Base-by-base conservation (phyloP, 2,797 vertebrate genomes). In the Dicrostonyx torquatus region DNA sequence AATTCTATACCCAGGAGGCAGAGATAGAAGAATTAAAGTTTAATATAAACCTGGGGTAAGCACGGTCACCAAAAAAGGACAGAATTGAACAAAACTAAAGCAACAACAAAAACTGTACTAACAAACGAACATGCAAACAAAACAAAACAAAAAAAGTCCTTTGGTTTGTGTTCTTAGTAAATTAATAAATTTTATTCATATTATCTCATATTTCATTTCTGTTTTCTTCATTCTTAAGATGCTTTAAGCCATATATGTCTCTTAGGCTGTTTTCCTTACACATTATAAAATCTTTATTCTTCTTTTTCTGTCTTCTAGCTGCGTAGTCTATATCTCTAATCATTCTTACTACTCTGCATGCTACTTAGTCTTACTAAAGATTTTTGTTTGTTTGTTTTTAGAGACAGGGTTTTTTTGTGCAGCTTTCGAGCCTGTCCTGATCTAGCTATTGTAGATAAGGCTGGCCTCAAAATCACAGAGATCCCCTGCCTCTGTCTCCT, bases 141-240 rank as follows among this genome's bases (percentile, higher is more conserved):
- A 62, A 29, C 1, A 55, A 17, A 5, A 48, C 45, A 58, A 58
- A 58, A 58, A 58, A 60, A 62, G 43, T 29, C 50, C 24, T 43
- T 24, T 11, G 77, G 78, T 34, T 91, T 84, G 14, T 83, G 15
- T 22, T 90, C 62, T 84, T 72, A 77, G 40, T 34, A 78, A 92
- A 89, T 53, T n/a, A 94, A 55, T 1, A 53, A 20, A 79, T 94
- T 95, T 95, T 68, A 94, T 50, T 87, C 91, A 29, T 88, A 24
- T 77, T 73, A 70, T 45, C 12, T 76, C 24, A 58, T 78, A 31
- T 24, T 37, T 62, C 45, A 83, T 82, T 89, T 68, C 37, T 86
- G 26, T 62, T 11, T 91, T 94, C 66, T 82, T 94, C 45, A 92
- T 26, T 31, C 18, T 92, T 68, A 88, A 92, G 93, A 66, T 91